phyloP scores from a whole-genome alignment of 2,797 vertebrate genomes.

The Australoheros facetus region DNA sequence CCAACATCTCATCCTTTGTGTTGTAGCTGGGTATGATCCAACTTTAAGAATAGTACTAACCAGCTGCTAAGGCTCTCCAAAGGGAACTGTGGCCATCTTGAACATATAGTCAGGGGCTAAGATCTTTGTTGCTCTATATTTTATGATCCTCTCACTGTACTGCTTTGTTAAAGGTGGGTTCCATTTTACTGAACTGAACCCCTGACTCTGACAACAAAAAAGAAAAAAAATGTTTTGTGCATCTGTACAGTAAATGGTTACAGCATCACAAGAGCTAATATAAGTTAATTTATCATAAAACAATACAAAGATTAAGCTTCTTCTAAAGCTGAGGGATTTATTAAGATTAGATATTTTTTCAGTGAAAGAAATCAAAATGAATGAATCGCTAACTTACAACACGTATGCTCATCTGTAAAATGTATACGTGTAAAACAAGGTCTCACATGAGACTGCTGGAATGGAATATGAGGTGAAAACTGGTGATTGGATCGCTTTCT shows the following conservation, averaged over 20 bases:
- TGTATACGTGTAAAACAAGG: neutral
- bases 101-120: neutral
- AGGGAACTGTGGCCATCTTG: neutral
- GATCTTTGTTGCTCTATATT: too few relatives aligned
- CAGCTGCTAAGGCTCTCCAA: neutral
- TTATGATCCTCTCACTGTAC: neutral
- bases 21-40: neutral
- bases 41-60: neutral
- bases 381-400: neutral
- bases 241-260: neutral
- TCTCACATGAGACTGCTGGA: neutral
- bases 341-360: neutral
- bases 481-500: neutral
- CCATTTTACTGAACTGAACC: neutral
- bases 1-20: neutral
- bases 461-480: conserved; percentile 1
- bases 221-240: neutral
- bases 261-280: neutral
- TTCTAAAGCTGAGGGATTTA: neutral
- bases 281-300: neutral
- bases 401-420: neutral
- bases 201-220: neutral
- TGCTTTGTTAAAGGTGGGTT: neutral
- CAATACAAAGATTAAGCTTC: neutral
- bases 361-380: neutral